Evolutionary conservation across 2,888 invertebrate species (phyloP), one percentile per base, ranked within the genome.

Genomic region (Pseudococcus viburni): DNA sequence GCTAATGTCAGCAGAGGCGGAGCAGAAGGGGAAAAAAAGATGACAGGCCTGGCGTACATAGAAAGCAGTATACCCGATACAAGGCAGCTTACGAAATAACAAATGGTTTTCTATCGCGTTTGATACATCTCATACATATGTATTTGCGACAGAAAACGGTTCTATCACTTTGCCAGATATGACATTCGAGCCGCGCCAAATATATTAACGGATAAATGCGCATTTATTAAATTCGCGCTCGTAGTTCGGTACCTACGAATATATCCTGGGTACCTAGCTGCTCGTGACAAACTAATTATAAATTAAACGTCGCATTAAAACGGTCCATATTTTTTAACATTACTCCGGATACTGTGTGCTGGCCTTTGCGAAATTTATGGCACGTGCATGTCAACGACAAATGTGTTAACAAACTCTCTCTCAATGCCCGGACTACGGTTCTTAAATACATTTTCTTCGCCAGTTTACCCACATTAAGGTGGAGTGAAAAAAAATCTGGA

Each of bases 231-330:
- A 86, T 86, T 64, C 86, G 59, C 80, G 9, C 80, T 33, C 12
- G 73, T 26, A 33, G 26, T 26, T 9, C n/a, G 39, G 39, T 39
- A 39, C 39, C 39, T 39, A 39, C 48, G n/a, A n/a, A n/a, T n/a
- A n/a, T n/a, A n/a, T n/a, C n/a, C n/a, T n/a, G n/a, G n/a, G n/a
- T n/a, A n/a, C n/a, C n/a, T 39, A 33, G 22, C 48, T 86, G 86
- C 64, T 46, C 12, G 7, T 86, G 86, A 86, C 86, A 86, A 73
- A 86, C 73, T 86, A 86, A 86, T 86, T 86, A 86, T 86, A 86
- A 86, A 86, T 86, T 86, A 73, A 86, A 86, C 59, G 86, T 86
- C 39, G 86, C 42, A 42, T 59, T 86, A 86, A 68, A 46, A 86
- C 39, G 64, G 68, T 68, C 59, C 59, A 59, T 46, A 19, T 86